Evolutionary conservation across 2,113 vertebrate species (phyloP), one percentile per base, ranked within the genome.

Genomic region (Penelope pileata): DNA sequence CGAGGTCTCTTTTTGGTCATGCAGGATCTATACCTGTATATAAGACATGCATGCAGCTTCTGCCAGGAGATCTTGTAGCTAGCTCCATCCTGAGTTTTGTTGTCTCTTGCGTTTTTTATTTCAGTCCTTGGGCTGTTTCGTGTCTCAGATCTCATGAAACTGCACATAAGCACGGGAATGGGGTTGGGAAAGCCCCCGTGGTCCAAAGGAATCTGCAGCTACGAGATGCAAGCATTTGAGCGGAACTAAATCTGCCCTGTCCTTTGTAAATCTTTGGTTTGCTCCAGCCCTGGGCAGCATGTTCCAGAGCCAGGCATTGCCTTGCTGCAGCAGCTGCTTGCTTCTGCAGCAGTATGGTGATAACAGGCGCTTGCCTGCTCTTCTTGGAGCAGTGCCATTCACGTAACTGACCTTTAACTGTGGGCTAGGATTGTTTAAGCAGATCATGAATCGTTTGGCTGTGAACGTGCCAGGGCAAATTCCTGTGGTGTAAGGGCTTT

Each of bases 401-500:
- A 0, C 30, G 56, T 80, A 53, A 80, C 67, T 86, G 70, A 42
- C 16, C 5, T 72, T 54, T 60, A 62, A 36, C 24, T 0, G 0
- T 48, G 21, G 76, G 38, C 66, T 88, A 8, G 24, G 36, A 15
- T 79, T 89, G 40, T 78, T 82, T 42, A 85, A 73, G 53, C 0
- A 0, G 30, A 36, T 80, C 23, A 2, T 85, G 56, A 88, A 42
- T 90, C 6, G 73, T 16, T 23, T 40, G 67, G 6, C 30, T 51
- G 14, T 34, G 53, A 45, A 9, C 12, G 2, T 79, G 51, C 66
- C 3, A 3, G 78, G 78, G 51, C 58, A 85, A 38, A 43, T 40
- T 10, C 42, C 47, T 73, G 43, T 0, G 0, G 26, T 26, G 56
- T 64, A 45, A 73, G 50, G 45, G 34, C 18, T 76, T 1, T 2